Base-by-base conservation (phyloP, 2,797 vertebrate species). In the Aldrovandia affinis region DNA sequence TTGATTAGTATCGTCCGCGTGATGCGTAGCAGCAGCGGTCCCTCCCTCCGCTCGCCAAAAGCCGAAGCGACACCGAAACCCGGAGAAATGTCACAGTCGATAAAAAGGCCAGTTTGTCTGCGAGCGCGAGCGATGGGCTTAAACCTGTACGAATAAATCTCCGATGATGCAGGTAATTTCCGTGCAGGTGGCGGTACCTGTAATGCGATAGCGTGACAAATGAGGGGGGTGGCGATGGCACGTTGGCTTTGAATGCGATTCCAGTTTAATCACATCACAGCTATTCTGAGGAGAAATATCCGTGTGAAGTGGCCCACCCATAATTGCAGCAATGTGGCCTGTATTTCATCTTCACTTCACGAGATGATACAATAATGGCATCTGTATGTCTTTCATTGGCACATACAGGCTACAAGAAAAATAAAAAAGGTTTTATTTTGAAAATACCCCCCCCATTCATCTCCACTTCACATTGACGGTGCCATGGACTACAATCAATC, bases 91-190 rank as follows among this genome's bases (percentile, higher is more conserved):
- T 77, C 73, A 77, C 73, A 47, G 8, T n/a, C 20, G n/a, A 47
- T 47, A 47, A 44, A 77, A 77, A 3, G 39, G 3, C 8, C 9
- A 9, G 20, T 77, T 47, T 77, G 42, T 77, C 39, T 77, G 25
- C 73, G 47, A n/a, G 25, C 25, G 6, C 42, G 20, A 42, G 73
- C 42, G 42, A 77, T 47, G 73, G n/a, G 9, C 47, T 47, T 77
- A 47, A 77, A 77, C 73, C 42, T 77, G 42, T 77, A 47, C 30
- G 47, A 77, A 77, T 77, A 44, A 77, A 77, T 77, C 73, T 77
- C 22, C 25, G 73, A 77, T 77, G 73, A 47, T 25, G 42, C 73
- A 77, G 39, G 42, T 22, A 22, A 75, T 75, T 42, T 44, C 30
- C 36, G 68, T 73, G 15, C 39, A 42, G 73, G 25, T 47, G 73